These are phyloP conservation scores for Drosophila insularis DNA, from an alignment of 1,140 invertebrate species.

Conservation along the genomic window DNA sequence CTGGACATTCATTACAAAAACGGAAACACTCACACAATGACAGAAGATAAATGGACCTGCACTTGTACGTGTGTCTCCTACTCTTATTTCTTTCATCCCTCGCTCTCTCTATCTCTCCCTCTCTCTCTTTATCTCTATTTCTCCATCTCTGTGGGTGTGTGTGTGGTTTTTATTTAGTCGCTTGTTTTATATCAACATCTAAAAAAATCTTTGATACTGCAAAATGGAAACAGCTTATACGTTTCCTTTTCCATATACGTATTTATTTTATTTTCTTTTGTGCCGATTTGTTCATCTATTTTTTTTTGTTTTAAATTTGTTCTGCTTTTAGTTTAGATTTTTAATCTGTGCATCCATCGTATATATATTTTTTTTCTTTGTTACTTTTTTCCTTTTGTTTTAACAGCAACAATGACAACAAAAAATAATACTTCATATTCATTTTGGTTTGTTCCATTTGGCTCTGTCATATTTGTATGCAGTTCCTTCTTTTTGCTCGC, in stretches of 20 bases:
- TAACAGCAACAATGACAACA: slow-evolving; percentile 34
- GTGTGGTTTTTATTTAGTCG: slow-evolving; percentile 77
- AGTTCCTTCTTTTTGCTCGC: slow-evolving; percentile 50
- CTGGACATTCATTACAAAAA: slow-evolving; percentile 80
- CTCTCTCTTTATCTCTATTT: background rate
- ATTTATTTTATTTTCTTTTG: slow-evolving; percentile 29
- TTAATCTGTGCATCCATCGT: slow-evolving; percentile 57
- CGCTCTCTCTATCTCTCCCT: background rate
- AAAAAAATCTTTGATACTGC: slow-evolving; percentile 72
- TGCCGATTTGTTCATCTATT: slow-evolving; percentile 18
- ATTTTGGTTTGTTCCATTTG: slow-evolving; percentile 66
- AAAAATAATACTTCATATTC: slow-evolving; percentile 64
- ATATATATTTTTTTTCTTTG: background rate
- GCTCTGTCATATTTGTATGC: slow-evolving; percentile 66
- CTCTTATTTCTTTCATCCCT: slow-evolving; percentile 26
- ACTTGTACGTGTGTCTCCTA: slow-evolving; percentile 68
- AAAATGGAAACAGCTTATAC: slow-evolving; percentile 71
- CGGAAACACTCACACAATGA: slow-evolving; percentile 77
- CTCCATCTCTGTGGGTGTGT: slow-evolving; percentile 37
- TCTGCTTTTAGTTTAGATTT: slow-evolving; percentile 66
- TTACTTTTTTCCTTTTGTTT: slow-evolving; percentile 65
- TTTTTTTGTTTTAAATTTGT: slow-evolving; percentile 20
- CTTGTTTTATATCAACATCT: slow-evolving; percentile 75
- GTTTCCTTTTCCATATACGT: slow-evolving; percentile 32
- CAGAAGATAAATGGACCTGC: slow-evolving; percentile 79